Base-by-base conservation (phyloP, 2,888 invertebrate genomes). In the Eupeodes luniger region DNA sequence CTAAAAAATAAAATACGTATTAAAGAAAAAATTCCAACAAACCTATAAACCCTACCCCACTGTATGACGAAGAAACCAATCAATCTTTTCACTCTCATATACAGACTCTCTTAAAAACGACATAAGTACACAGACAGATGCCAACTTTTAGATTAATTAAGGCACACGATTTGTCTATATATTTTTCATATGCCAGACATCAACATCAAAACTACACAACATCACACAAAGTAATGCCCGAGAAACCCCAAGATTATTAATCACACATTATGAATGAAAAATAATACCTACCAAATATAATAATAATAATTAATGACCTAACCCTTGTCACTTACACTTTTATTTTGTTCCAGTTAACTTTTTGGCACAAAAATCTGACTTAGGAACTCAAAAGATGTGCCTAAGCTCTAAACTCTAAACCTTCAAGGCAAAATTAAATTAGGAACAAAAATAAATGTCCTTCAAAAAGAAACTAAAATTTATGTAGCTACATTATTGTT, bases 231-330 rank as follows among this genome's bases (percentile, higher is more conserved):
- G 44, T 55, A 55, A 16, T 55, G 49, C 72, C 47, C 44, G 36
- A 47, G 64, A 27, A 27, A 81, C 51, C 79, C 53, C 12, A 78
- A 34, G 61, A 74, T 64, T 62, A 85, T 85, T 75, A 81, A 82
- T 85, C 82, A 82, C 74, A 69, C 82, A 59, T 69, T 78, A 78
- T 85, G 69, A 67, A 74, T 74, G 72, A 34, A 11, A 61, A 66
- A 59, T 47, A 47, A 59, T 36, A 69, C 53, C 16, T 36, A 69
- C 53, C 16, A 69, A 1, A 40, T 40, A 40, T 40, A 40, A 40
- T 40, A 69, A 69, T 34, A 76, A 47, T 62, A 85, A 82, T 82
- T 61, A 78, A 82, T 77, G 57, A 67, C 72, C 40, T 49, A 72
- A 72, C 72, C 72, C 72, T 72, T 72, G 72, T 57, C 72, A 72